Evolutionary conservation across 2,888 invertebrate genomes (phyloP).

Genomic region (Pterobdella sp.): DNA sequence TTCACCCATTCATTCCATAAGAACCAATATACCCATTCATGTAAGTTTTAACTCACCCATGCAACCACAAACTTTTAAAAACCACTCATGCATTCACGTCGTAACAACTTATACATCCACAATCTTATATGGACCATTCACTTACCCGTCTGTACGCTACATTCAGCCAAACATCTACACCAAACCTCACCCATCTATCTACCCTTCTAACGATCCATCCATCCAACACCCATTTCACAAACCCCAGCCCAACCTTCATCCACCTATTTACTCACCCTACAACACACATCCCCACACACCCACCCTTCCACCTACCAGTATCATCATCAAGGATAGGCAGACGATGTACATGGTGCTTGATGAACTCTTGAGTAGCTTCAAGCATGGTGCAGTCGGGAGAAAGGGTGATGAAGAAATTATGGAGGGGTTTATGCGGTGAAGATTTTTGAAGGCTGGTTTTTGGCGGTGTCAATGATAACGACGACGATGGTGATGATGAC

Average conservation of each 20-base stretch:
- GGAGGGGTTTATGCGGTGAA: too few relatives aligned
- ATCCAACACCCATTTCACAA: neutral
- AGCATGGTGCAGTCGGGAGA: constrained; percentile 27
- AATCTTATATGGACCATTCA: neutral
- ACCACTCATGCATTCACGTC: neutral
- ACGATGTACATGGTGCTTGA: constrained; percentile 28
- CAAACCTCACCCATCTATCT: neutral
- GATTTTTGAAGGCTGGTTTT: neutral
- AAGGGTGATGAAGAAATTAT: constrained; percentile 12
- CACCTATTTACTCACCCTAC: neutral
- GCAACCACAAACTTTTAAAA: neutral
- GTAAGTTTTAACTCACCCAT: neutral
- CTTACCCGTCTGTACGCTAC: neutral
- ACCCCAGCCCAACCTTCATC: neutral
- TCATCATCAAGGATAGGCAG: constrained; percentile 29
- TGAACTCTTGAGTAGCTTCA: constrained; percentile 25
- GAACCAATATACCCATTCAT: neutral
- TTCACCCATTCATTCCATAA: neutral
- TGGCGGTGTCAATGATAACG: neutral
- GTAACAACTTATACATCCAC: neutral
- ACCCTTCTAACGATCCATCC: neutral
- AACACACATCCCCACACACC: neutral
- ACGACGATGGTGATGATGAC: neutral
- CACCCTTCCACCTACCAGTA: constrained; percentile 5
- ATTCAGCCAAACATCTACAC: neutral